phyloP scores from a whole-genome alignment of 2,888 invertebrate genomes.

The Dolichopus griseipennis region DNA sequence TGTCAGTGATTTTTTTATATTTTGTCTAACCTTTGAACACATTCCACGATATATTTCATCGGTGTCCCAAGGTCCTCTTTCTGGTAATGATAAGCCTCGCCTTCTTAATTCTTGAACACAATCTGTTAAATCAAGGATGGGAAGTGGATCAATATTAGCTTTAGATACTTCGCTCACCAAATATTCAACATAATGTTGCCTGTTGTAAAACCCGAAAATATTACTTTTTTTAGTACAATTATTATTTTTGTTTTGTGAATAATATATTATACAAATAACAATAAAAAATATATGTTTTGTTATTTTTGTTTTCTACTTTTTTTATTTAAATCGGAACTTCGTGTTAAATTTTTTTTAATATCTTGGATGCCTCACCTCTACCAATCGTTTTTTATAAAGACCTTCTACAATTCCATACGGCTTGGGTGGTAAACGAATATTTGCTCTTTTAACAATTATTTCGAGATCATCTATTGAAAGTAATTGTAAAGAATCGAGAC shows the following conservation, averaged over 20 bases:
- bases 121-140: slow-evolving; percentile 78
- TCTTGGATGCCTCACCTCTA: slow-evolving; percentile 47
- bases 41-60: slow-evolving; percentile 76
- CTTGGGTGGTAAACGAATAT: slow-evolving; percentile 62
- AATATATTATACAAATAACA: slow-evolving; percentile 2
- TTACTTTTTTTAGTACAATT: not conserved
- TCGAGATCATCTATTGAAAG: slow-evolving; percentile 74
- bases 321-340: not conserved
- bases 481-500: slow-evolving; percentile 68
- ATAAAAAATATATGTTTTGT: not conserved
- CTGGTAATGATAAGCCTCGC: slow-evolving; percentile 74
- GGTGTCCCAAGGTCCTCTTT: slow-evolving; percentile 70
- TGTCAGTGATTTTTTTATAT: too few relatives aligned
- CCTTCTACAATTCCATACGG: slow-evolving; percentile 64
- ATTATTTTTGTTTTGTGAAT: not conserved
- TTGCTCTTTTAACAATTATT: slow-evolving; percentile 66
- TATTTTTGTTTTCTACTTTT: not conserved
- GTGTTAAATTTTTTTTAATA: not conserved
- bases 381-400: slow-evolving; percentile 53
- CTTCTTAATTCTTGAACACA: slow-evolving; percentile 79
- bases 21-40: slow-evolving; percentile 64
- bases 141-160: slow-evolving; percentile 77
- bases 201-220: slow-evolving; percentile 48
- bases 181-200: slow-evolving; percentile 93
- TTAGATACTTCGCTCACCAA: slow-evolving; percentile 79